Base-by-base conservation (phyloP, 2,113 vertebrate species). In the Porphyrio hochstetteri region DNA sequence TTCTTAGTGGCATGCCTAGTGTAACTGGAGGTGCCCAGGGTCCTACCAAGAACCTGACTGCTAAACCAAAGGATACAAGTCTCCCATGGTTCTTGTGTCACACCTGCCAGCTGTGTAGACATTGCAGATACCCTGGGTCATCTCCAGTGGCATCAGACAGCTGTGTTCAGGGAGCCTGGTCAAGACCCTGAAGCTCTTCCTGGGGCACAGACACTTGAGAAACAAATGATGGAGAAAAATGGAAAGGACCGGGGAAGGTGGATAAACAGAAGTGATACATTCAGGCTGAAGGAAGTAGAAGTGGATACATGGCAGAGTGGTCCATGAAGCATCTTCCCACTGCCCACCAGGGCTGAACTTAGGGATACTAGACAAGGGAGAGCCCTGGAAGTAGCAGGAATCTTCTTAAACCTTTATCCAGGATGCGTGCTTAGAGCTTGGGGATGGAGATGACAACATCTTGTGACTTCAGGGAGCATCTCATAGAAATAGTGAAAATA, bases 1-100 rank as follows among this genome's bases (percentile, higher is more conserved):
- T 74, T 28, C 12, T 80, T 18, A 65, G 15, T 55, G 40, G 7
- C 17, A 18, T 23, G 4, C 2, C 31, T 79, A 0, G 0, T 28
- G 16, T 31, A 16, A 31, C 17, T 3, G 1, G 18, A 59, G 46
- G 59, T 68, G 16, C 14, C 16, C 44, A 44, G 15, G 8, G 11
- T 61, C 55, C 64, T 78, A 5, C 7, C 28, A n/a, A 36, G 29
- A 16, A 76, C 35, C 23, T 15, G 63, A 1, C 9, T 68, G 75
- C 53, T 55, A 24, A 13, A 11, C 36, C 27, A 64, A 79, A 87
- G 23, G 55, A 33, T 15, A 3, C 4, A 68, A 29, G 9, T 63
- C 28, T 85, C 48, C 36, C 24, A 6, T 19, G 19, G 19, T 5
- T 61, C 40, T 65, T 59, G n/a, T 63, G n/a, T 46, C 59, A 53